Conservation (phyloP, 2,888 invertebrate species). For the Rhagonycha fulva region DNA sequence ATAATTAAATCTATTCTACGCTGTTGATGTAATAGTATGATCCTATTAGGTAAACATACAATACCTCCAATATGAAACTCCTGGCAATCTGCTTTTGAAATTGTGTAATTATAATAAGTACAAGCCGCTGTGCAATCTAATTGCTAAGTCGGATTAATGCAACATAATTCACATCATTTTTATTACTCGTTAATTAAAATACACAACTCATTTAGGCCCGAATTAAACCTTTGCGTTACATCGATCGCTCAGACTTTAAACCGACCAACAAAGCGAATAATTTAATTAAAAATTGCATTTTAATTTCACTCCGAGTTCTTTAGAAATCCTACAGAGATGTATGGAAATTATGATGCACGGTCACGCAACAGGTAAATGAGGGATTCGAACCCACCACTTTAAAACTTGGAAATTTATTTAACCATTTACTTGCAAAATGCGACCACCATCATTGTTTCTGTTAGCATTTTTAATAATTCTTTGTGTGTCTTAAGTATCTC, state of each 20-base stretch:
- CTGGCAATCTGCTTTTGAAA: constrained; percentile 9
- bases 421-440: background rate
- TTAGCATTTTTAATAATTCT: background rate
- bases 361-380: background rate
- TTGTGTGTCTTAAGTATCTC: background rate
- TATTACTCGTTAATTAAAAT: background rate
- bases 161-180: background rate
- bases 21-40: constrained; percentile 16
- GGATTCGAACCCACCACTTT: background rate
- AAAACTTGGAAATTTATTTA: background rate
- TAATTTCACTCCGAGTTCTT: too few species aligned
- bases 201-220: background rate
- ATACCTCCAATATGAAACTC: constrained; percentile 4
- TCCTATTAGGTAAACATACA: constrained; percentile 21
- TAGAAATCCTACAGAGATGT: too few species aligned
- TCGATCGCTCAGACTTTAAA: background rate
- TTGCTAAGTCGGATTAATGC: constrained; percentile 11
- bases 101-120: constrained; percentile 16
- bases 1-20: constrained; percentile 16
- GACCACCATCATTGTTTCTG: background rate
- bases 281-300: background rate
- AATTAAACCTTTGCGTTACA: background rate
- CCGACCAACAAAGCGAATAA: background rate
- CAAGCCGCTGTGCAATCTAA: constrained; percentile 17
- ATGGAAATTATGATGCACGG: too few species aligned